Percentiles rank a stretch among this genome's conserved stretches.
Evolutionary conservation across 2,113 vertebrate species (phyloP).

Genomic region (Bubalus kerabau): DNA sequence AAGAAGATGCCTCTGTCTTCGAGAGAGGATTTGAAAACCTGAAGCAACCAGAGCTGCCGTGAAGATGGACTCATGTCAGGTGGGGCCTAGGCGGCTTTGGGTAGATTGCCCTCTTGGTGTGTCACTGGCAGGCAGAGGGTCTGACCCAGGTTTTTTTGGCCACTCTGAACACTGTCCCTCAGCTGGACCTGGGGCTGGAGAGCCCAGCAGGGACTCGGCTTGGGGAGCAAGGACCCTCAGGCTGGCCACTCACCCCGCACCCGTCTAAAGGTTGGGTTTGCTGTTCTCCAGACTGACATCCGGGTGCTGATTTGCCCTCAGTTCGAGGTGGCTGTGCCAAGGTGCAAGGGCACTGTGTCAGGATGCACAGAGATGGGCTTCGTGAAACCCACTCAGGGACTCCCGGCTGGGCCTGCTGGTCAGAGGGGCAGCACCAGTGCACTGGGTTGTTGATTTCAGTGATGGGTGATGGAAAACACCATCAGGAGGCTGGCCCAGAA

Average conservation of each 20-base stretch:
- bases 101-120: background rate
- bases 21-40: accelerated
- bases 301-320: background rate
- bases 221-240: background rate
- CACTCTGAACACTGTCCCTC: too few species aligned
- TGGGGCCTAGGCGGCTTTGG: background rate
- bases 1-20: too few species aligned
- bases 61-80: accelerated
- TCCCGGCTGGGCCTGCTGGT: accelerated
- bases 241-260: accelerated
- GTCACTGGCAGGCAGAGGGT: accelerated
- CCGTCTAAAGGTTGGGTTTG: accelerated
- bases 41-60: background rate
- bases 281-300: too few species aligned
- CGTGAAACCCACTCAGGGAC: accelerated
- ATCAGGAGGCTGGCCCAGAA: too few species aligned
- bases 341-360: background rate
- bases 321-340: background rate
- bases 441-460: accelerated
- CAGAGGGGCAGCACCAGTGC: background rate
- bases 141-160: background rate
- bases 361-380: background rate
- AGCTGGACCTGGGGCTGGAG: background rate
- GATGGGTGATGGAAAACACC: background rate
- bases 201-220: accelerated